These are phyloP conservation scores for Teleogryllus occipitalis DNA, from an alignment of 1,140 invertebrate species.

Conservation along the genomic window DNA sequence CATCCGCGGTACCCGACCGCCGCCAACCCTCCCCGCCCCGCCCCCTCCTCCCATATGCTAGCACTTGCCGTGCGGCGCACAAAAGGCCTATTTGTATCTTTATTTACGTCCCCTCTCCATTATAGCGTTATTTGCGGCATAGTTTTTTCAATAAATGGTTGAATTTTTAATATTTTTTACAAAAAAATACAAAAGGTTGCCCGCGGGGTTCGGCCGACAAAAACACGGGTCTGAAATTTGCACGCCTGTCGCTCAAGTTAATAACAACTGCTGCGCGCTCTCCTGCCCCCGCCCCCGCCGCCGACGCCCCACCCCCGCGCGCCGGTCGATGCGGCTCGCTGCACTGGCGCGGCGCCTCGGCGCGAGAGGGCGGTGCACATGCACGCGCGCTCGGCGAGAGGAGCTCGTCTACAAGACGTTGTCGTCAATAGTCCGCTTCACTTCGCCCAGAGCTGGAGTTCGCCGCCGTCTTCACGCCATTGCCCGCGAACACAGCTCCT, in stretches of 20 bases:
- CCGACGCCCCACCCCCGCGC: too few relatives aligned
- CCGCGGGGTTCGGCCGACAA: neutral
- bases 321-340: too few relatives aligned
- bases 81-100: neutral
- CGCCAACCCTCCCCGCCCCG: neutral
- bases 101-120: neutral
- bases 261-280: neutral
- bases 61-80: neutral
- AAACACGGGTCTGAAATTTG: slow-evolving; percentile 1
- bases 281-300: neutral
- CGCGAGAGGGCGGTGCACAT: too few relatives aligned
- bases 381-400: too few relatives aligned
- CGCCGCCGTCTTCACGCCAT: too few relatives aligned
- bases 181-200: neutral
- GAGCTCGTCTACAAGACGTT: too few relatives aligned
- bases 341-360: too few relatives aligned
- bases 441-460: too few relatives aligned
- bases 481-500: too few relatives aligned
- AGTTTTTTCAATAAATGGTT: neutral
- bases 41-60: too few relatives aligned
- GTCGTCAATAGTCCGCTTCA: too few relatives aligned
- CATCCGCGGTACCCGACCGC: neutral
- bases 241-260: neutral
- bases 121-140: neutral
- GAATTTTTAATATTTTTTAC: neutral